These are phyloP conservation scores for Ectemnius lituratus DNA, from an alignment of 2,888 invertebrate genomes.

Conservation along the genomic window DNA sequence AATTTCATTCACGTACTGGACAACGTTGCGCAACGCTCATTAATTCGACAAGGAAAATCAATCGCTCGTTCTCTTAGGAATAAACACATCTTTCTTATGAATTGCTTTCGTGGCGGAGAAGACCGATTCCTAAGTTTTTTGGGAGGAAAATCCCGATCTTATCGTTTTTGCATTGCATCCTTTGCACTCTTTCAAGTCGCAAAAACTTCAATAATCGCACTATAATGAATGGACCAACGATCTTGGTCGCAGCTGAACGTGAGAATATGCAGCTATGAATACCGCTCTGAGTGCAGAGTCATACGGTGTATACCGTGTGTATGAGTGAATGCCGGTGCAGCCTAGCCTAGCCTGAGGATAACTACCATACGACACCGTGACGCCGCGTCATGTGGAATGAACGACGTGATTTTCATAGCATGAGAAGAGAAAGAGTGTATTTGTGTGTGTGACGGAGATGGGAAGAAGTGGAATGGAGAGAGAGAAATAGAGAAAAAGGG, in stretches of 20 bases:
- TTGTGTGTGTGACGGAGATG: conserved; percentile 41
- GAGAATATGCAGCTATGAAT: no score
- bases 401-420: conserved; percentile 23
- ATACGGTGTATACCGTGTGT: conserved; percentile 1
- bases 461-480: background rate
- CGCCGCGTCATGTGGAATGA: conserved; percentile 60
- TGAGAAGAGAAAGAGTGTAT: background rate
- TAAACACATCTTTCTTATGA: no score
- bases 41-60: no score
- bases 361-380: conserved; percentile 56
- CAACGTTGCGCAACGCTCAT: no score
- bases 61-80: no score
- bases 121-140: no score
- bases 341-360: conserved; percentile 14
- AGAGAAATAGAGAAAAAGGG: conserved; percentile 2
- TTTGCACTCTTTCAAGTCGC: background rate
- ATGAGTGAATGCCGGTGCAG: conserved; percentile 21
- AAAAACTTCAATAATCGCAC: conserved; percentile 16
- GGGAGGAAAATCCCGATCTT: no score
- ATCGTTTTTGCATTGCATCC: no score
- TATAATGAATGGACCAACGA: conserved; percentile 5
- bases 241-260: no score
- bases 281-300: conserved; percentile 6
- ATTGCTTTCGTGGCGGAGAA: no score
- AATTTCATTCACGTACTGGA: no score